Conservation (phyloP, 2,888 invertebrate species). For the Cheilosia urbana region DNA sequence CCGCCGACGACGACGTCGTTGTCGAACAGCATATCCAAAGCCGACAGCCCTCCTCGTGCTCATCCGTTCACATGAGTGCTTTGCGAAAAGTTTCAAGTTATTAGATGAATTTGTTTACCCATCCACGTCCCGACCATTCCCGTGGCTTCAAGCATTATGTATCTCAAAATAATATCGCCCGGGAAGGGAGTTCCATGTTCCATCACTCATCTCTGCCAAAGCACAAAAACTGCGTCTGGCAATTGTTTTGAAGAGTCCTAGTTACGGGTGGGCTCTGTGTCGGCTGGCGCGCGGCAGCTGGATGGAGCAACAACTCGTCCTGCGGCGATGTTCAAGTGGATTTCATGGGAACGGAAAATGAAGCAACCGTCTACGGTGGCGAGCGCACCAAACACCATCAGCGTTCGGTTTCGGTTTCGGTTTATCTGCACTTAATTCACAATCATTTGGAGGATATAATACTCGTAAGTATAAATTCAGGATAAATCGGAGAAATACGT, state of each 20-base stretch:
- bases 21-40: too few relatives aligned
- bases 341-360: not conserved
- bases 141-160: conserved; percentile 15
- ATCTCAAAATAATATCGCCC: conserved; percentile 24
- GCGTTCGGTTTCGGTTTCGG: too few relatives aligned
- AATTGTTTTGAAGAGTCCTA: conserved; percentile 35
- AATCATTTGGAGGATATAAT: conserved; percentile 47
- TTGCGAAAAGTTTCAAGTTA: conserved; percentile 45
- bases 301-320: conserved; percentile 45
- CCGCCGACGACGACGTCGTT: not conserved
- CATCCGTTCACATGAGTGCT: conserved; percentile 11
- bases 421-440: conserved; percentile 53
- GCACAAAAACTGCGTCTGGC: conserved; percentile 13
- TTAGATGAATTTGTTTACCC: conserved; percentile 56
- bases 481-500: conserved; percentile 56
- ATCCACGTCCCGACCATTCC: conserved; percentile 2
- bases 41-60: not conserved
- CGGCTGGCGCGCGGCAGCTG: not conserved
- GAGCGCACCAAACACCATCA: conserved; percentile 2
- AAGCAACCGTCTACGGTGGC: conserved; percentile 4
- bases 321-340: conserved; percentile 23
- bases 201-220: conserved; percentile 12
- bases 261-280: not conserved
- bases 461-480: conserved; percentile 16
- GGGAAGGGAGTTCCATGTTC: conserved; percentile 10